Conservation (phyloP, 2,113 vertebrate species). For the Psittacus erithacus region DNA sequence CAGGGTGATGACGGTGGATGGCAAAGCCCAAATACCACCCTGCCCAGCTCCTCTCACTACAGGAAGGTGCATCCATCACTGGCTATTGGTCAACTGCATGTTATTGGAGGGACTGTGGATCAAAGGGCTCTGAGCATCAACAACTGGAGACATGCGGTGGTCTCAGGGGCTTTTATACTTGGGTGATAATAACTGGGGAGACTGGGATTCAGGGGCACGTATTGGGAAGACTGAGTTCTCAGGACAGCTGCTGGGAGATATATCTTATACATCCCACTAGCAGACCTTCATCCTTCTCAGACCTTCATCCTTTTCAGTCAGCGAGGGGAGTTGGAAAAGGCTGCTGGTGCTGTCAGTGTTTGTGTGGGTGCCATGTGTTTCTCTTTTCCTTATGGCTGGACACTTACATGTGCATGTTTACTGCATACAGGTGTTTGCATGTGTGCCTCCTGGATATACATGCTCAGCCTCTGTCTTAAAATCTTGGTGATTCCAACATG, state of each 20-base stretch:
- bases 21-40: not conserved
- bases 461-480: not conserved
- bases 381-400: not conserved
- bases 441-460: not conserved
- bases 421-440: not conserved
- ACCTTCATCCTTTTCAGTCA: not conserved
- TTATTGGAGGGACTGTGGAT: too few species aligned
- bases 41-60: not conserved
- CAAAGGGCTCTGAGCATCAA: not conserved
- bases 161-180: not conserved
- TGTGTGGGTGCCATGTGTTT: not conserved
- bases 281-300: not conserved
- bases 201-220: not conserved
- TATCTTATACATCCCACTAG: too few species aligned
- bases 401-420: rapidly evolving
- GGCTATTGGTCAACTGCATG: not conserved
- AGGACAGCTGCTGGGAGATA: not conserved
- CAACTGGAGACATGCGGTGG: not conserved
- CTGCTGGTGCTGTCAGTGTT: not conserved
- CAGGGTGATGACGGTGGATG: not conserved
- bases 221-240: not conserved
- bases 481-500: not conserved
- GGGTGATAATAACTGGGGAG: not conserved
- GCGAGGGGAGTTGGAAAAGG: not conserved
- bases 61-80: not conserved